Evolutionary conservation across 1,140 invertebrate genomes (phyloP), one percentile per base, ranked within the genome.

Genomic region (Polypedilum vanderplanki): DNA sequence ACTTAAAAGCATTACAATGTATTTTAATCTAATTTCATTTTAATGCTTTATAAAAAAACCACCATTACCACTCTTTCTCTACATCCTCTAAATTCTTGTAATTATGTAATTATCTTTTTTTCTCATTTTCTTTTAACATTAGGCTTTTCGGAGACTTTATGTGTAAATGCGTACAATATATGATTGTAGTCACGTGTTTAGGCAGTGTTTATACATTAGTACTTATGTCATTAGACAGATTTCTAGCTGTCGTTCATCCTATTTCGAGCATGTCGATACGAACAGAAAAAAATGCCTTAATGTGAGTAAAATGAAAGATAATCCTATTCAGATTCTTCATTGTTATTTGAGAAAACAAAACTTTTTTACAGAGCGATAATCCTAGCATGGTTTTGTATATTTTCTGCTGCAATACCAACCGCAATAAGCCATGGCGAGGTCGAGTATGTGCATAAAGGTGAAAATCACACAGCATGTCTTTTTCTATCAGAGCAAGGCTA

Each of bases 71-170:
- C 4, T 18, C 18, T 70, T n/a, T n/a, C n/a, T 4, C 18, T 17
- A 18, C 64, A 15, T 67, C 3, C 17, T 65, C 57, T 8, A 12
- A 5, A n/a, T 65, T 65, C 12, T 8, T 67, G 8, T 67, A n/a
- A 18, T 67, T 67, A 67, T 8, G 46, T 17, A n/a, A n/a, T n/a
- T n/a, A n/a, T n/a, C n/a, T n/a, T n/a, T n/a, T 67, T 10, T 18
- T 18, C n/a, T 8, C 9, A 20, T 70, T 70, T 70, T 20, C 65
- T 0, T 83, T 93, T 75, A 86, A 88, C 0, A 87, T 87, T 79
- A 98, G 96, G 96, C 93, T 93, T 0, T 97, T 97, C 80, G 95
- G 95, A 9, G 89, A 91, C 78, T 80, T 90, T 75, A 96, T 93
- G 93, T 98, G 96, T 84, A 94, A 95, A 84, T 89, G 93, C 18